phyloP scores from a whole-genome alignment of 2,888 invertebrate genomes.

The Ypsolopha scabrella region DNA sequence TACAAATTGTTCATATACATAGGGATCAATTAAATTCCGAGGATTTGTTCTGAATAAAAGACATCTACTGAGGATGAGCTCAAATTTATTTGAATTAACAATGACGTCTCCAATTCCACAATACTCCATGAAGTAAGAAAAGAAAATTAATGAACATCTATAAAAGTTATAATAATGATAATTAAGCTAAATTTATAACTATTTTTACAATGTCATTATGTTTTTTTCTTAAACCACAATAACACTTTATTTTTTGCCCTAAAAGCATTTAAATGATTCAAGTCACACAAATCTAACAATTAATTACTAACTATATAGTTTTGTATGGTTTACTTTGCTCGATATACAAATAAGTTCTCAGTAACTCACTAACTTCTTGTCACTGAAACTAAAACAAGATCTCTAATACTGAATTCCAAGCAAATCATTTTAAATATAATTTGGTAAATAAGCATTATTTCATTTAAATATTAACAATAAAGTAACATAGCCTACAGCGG shows the following conservation, averaged over 20 bases:
- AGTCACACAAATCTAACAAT: slow-evolving; percentile 71
- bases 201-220: slow-evolving; percentile 71
- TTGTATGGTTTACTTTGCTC: slow-evolving; percentile 64
- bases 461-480: slow-evolving; percentile 49
- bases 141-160: slow-evolving; percentile 69
- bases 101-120: slow-evolving; percentile 69
- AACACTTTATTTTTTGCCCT: slow-evolving; percentile 66
- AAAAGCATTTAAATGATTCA: slow-evolving; percentile 67
- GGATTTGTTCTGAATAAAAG: slow-evolving; percentile 25
- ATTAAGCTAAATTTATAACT: slow-evolving; percentile 69
- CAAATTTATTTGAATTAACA: slow-evolving; percentile 70
- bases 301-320: slow-evolving; percentile 67
- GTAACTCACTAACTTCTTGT: slow-evolving; percentile 40
- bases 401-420: slow-evolving; percentile 66
- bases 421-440: slow-evolving; percentile 52
- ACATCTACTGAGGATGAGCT: slow-evolving; percentile 64
- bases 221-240: slow-evolving; percentile 66
- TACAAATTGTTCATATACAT: too few relatives aligned
- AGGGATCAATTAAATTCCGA: background rate
- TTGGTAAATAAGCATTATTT: slow-evolving; percentile 64
- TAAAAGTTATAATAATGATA: slow-evolving; percentile 70
- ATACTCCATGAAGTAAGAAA: slow-evolving; percentile 69
- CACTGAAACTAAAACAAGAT: slow-evolving; percentile 45
- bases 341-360: slow-evolving; percentile 62
- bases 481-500: slow-evolving; percentile 40